A percentile compares a stretch with the other conserved stretches of the same genome.
These are phyloP conservation scores for Sprattus sprattus DNA, from an alignment of 2,113 vertebrate genomes.

Conservation along the genomic window DNA sequence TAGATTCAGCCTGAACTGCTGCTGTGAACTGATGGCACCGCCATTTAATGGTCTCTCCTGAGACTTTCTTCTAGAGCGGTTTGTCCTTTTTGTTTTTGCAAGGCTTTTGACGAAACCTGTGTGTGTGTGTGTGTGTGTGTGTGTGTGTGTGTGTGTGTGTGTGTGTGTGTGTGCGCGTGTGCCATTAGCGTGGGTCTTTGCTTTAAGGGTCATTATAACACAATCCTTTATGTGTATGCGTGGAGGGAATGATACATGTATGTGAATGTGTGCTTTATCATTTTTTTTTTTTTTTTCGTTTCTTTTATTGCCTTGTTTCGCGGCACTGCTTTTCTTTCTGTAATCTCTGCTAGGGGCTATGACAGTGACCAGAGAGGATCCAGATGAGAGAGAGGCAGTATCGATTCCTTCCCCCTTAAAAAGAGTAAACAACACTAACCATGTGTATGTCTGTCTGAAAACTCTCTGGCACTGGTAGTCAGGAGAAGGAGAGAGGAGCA, in stretches of 20 bases:
- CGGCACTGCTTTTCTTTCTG: not conserved
- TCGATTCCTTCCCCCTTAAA: not conserved
- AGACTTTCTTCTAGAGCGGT: too few species aligned
- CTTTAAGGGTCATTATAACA: not conserved
- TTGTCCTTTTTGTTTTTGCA: too few species aligned
- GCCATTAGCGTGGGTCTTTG: not conserved
- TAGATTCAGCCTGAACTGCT: not conserved
- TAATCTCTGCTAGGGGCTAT: not conserved
- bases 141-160: not conserved
- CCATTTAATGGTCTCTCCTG: not conserved
- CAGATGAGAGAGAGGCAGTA: not conserved
- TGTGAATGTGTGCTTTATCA: not conserved
- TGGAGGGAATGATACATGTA: not conserved
- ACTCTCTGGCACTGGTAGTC: not conserved
- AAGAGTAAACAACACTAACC: conserved; percentile 8
- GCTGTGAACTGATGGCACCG: not conserved
- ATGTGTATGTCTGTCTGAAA: not conserved
- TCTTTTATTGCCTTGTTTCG: not conserved
- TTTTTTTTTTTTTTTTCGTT: not conserved
- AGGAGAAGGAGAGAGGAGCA: not conserved
- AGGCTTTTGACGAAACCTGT: not conserved
- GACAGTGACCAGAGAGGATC: not conserved
- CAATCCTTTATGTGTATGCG: not conserved
- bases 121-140: not conserved
- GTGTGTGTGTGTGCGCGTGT: not conserved